Base-by-base conservation (phyloP, 64 coral and sea anemone species). In the Cladopsammia gracilis region DNA sequence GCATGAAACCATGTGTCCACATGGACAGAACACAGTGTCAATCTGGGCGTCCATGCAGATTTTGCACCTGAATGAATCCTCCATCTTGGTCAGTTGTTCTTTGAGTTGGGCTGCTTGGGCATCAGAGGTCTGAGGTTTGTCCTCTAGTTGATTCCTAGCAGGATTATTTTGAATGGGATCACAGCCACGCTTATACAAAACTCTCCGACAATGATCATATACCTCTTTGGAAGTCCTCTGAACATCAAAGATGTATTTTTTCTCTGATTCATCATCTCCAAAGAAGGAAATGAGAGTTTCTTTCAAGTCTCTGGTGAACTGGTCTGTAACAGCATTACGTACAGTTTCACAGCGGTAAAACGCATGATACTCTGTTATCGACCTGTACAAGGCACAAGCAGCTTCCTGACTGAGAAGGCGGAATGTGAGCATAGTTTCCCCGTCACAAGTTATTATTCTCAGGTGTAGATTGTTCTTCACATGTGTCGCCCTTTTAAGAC, bases 211-310 rank as follows among this genome's bases (percentile, higher is more conserved):
- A 14, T 99, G 89, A 77, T 99, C 98, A 67, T 99, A 96, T 52
- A 99, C 98, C 56, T 99, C 98, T 67, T 87, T 96, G 52, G 87
- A 76, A 70, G 98, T 99, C 56, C 95, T 96, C 60, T 93, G 86
- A 7, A 99, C 98, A 89, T 99, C 98, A 94, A 99, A 99, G 58
- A 96, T 99, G 70, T 99, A 99, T 48, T 96, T 96, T 68, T 96
- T 96, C 59, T 99, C 98, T 42, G 98, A 99, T 84, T 93, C 94
- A 42, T 99, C 94, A 48, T 99, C 98, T 53, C 90, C 93, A 86
- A 99, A 99, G 5, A 99, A 73, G 0, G 98, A 99, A 51, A 99
- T 90, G 19, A 99, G 53, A 0, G 91, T 91, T 73, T 99, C 98
- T 53, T 74, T 99, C 54, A 99, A 92, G 92, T 99, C 98, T 71